Conservation (phyloP, 2,888 invertebrate genomes). For the Sipha maydis region DNA sequence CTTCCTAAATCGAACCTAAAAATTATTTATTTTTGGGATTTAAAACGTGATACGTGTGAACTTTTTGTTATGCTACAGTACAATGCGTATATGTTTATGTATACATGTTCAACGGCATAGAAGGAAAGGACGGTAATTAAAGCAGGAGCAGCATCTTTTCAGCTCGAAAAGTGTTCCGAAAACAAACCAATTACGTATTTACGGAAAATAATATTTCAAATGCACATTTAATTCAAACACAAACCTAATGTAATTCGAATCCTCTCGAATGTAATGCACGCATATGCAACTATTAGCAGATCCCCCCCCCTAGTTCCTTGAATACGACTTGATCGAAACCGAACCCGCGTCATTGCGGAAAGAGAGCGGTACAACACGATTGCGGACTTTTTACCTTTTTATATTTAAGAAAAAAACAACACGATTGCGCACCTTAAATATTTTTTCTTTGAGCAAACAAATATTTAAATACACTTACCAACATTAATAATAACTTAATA, state of each 20-base stretch:
- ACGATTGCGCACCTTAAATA: too few relatives aligned
- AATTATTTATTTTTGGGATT: neutral
- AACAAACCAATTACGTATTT: neutral
- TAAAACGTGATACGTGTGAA: too few relatives aligned
- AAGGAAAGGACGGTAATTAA: neutral
- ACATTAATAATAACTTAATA: too few relatives aligned
- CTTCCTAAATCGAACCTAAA: neutral
- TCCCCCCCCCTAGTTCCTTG: neutral
- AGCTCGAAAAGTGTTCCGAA: neutral
- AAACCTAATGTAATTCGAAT: neutral
- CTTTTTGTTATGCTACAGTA: too few relatives aligned
- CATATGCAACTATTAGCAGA: neutral
- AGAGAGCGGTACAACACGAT: too few relatives aligned
- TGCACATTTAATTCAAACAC: neutral
- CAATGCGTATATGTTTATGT: neutral
- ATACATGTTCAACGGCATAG: neutral
- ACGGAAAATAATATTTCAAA: conserved; percentile 18
- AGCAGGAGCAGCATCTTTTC: neutral
- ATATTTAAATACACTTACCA: too few relatives aligned
- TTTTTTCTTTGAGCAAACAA: too few relatives aligned
- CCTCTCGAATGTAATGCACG: neutral
- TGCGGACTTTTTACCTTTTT: too few relatives aligned
- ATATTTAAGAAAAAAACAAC: too few relatives aligned
- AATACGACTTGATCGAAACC: neutral
- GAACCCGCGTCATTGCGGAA: too few relatives aligned